Conservation (phyloP, 2,797 vertebrate species). For the Coilia nasus region DNA sequence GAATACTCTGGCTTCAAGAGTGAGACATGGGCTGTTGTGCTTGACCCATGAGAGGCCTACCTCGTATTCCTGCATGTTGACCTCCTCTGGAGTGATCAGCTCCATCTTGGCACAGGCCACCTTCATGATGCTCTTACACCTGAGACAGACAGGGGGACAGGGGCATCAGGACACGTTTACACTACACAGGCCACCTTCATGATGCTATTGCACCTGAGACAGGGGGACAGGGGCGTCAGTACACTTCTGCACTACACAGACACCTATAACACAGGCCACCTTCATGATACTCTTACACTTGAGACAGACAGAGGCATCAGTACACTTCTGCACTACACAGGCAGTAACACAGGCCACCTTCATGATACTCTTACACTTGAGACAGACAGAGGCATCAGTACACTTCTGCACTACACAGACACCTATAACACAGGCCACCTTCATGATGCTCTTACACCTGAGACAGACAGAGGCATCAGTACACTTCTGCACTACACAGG, state of each 20-base stretch:
- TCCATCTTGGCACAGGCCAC: slow-evolving; percentile 96
- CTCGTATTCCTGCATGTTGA: slow-evolving; percentile 97
- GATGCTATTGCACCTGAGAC: slow-evolving; percentile 91
- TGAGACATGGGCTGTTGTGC: not conserved
- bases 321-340: no score
- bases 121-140: slow-evolving; percentile 97
- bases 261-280: slow-evolving; percentile 81
- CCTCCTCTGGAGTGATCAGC: slow-evolving; percentile 95
- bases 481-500: no score
- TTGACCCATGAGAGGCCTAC: slow-evolving; percentile 67
- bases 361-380: slow-evolving; percentile 97
- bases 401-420: no score
- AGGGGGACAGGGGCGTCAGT: no score
- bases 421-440: slow-evolving; percentile 82
- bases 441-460: slow-evolving; percentile 98
- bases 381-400: not conserved
- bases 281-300: slow-evolving; percentile 98
- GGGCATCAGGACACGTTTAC: no score
- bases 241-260: no score
- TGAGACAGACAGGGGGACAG: slow-evolving; percentile 55
- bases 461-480: no score
- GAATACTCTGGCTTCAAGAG: no score
- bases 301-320: slow-evolving; percentile 25
- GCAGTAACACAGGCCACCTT: slow-evolving; percentile 94
- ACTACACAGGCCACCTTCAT: slow-evolving; percentile 97